These are phyloP conservation scores for Phoxinus phoxinus DNA, from an alignment of 2,113 vertebrate genomes.

Conservation along the genomic window DNA sequence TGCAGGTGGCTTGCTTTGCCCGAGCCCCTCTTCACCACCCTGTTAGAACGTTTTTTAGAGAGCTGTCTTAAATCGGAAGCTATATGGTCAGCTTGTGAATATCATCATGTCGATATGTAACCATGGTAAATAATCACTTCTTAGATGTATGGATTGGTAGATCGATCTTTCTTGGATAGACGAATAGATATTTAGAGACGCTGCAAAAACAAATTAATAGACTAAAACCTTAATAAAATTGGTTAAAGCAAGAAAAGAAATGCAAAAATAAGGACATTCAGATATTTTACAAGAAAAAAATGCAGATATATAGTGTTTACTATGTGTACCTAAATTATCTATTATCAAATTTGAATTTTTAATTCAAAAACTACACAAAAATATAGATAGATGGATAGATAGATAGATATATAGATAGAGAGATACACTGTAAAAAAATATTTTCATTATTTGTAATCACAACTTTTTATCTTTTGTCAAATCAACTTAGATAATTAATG, in stretches of 20 bases:
- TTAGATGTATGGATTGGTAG: not conserved
- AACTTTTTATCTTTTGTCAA: too few species aligned
- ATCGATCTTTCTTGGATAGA: not conserved
- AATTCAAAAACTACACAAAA: not conserved
- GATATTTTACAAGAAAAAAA: not conserved
- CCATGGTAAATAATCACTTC: not conserved
- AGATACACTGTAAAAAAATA: too few species aligned
- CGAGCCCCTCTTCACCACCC: not conserved
- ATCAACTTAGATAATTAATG: too few species aligned
- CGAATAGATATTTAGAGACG: not conserved
- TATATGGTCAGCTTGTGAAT: not conserved
- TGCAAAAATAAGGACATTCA: not conserved
- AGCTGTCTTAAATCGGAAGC: not conserved
- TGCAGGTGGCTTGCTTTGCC: constrained; percentile 23
- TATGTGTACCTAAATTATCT: too few species aligned
- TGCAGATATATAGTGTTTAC: too few species aligned
- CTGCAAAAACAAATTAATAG: not conserved
- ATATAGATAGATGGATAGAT: too few species aligned
- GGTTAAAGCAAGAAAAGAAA: too few species aligned
- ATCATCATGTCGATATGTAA: not conserved
- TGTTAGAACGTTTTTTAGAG: not conserved
- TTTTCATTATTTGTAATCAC: too few species aligned
- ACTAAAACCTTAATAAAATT: too few species aligned
- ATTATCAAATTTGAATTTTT: too few species aligned
- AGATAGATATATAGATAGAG: too few species aligned